phyloP scores from a whole-genome alignment of 2,113 vertebrate genomes.

The Chaenogobius annularis region DNA sequence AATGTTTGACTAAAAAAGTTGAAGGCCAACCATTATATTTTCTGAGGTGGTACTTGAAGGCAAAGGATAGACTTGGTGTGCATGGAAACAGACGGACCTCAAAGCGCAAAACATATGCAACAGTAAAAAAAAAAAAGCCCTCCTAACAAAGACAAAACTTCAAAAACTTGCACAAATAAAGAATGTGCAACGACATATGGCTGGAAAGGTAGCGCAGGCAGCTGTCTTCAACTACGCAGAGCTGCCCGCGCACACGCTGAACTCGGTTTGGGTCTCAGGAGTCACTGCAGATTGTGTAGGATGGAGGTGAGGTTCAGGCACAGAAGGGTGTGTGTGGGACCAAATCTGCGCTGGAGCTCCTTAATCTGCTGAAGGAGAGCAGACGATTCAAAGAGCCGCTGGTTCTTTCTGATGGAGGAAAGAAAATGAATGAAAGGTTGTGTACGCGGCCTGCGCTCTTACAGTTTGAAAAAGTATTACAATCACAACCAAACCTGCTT shows the following conservation, averaged over 20 bases:
- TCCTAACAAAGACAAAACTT: slow-evolving; percentile 32
- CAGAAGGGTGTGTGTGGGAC: slow-evolving; percentile 80
- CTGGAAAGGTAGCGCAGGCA: slow-evolving; percentile 77
- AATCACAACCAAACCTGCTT: too few relatives aligned
- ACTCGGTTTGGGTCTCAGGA: slow-evolving; percentile 21
- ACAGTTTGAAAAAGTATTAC: too few relatives aligned
- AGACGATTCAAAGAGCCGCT: slow-evolving; percentile 85
- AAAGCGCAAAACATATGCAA: slow-evolving; percentile 24
- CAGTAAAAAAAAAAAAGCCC: slow-evolving; percentile 6
- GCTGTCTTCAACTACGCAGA: slow-evolving; percentile 3
- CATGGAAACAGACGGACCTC: slow-evolving; percentile 17
- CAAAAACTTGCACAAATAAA: slow-evolving; percentile 23
- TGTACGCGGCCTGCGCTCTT: too few relatives aligned
- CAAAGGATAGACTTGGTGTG: slow-evolving; percentile 19
- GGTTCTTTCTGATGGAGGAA: slow-evolving; percentile 72
- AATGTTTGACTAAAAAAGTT: too few relatives aligned
- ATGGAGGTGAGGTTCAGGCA: slow-evolving; percentile 85
- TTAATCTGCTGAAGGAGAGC: slow-evolving; percentile 81
- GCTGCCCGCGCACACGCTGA: not conserved
- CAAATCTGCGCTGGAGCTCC: slow-evolving; percentile 78
- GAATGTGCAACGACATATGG: slow-evolving; percentile 46
- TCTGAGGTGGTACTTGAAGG: not conserved
- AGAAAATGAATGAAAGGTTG: not conserved
- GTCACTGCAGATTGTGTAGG: slow-evolving; percentile 82
- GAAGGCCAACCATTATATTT: not conserved